Conservation (phyloP, 2,797 vertebrate genomes). For the Dicrostonyx torquatus region DNA sequence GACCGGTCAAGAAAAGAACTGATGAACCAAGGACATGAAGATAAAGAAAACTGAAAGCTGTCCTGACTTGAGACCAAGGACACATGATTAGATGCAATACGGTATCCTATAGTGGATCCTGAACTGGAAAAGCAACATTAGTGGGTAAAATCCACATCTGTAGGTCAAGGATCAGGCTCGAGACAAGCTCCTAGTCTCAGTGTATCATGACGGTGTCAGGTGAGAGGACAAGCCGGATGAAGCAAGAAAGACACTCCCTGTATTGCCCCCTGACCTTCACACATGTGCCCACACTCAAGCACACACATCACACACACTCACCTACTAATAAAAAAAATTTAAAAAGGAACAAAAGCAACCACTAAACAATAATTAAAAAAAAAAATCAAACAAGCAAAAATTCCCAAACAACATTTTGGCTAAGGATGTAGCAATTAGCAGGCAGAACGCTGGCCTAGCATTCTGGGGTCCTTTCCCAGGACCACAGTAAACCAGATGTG, state of each 20-base stretch:
- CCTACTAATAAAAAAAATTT: neutral
- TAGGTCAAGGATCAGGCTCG: neutral
- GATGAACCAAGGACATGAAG: neutral
- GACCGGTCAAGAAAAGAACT: neutral
- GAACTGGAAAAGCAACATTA: neutral
- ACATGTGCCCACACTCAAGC: neutral
- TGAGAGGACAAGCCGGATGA: neutral
- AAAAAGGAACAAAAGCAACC: neutral
- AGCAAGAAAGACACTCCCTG: neutral
- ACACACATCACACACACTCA: neutral
- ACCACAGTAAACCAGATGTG: neutral
- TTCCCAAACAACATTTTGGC: neutral
- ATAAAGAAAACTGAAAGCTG: neutral
- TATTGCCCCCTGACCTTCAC: neutral
- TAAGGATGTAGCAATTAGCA: neutral
- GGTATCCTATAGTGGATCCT: neutral
- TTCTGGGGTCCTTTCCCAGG: neutral
- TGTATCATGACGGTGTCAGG: no score
- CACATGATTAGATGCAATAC: no score
- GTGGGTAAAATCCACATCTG: neutral
- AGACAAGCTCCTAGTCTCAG: neutral
- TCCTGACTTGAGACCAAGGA: neutral
- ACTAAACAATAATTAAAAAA: neutral
- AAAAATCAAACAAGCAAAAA: neutral
- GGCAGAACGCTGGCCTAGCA: neutral